phyloP scores from a whole-genome alignment of 1,140 invertebrate genomes.

The Drosophila subobscura region DNA sequence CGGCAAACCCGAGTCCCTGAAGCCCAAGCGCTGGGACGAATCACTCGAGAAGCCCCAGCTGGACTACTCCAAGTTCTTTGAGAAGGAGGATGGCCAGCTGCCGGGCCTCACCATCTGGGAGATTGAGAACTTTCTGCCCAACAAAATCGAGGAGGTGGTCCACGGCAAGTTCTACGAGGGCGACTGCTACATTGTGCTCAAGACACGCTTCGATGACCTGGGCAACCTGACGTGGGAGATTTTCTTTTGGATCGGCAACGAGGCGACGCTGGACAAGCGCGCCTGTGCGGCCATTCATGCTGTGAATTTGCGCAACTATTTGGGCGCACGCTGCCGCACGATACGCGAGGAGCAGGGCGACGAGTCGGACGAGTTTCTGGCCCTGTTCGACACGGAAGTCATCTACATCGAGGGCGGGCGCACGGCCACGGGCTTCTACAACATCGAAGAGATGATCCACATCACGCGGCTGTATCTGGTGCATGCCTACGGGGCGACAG shows the following conservation, averaged over 20 bases:
- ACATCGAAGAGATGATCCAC: conserved; percentile 96
- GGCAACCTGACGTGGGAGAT: conserved; percentile 96
- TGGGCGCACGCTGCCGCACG: conserved; percentile 98
- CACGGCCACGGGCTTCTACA: conserved; percentile 98
- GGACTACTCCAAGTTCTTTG: conserved; percentile 99
- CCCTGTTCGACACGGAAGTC: conserved; percentile 95
- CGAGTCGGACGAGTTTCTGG: conserved; percentile 97
- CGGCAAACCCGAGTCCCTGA: conserved; percentile 82
- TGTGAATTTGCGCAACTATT: conserved; percentile 97
- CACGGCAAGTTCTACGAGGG: conserved; percentile 99
- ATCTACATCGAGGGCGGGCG: conserved; percentile 98
- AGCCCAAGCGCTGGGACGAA: conserved; percentile 96
- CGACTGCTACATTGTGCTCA: conserved; percentile 99
- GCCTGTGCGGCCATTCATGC: conserved; percentile 99
- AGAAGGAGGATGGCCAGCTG: conserved; percentile 97
- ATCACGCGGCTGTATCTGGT: conserved; percentile 94
- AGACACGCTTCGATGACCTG: conserved; percentile 94
- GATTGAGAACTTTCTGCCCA: conserved; percentile 99
- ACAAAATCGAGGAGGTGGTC: conserved; percentile 94
- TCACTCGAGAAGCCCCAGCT: conserved; percentile 96
- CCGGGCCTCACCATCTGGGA: conserved; percentile 97
- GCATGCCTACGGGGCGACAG: conserved; percentile 92
- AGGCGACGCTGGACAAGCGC: conserved; percentile 97
- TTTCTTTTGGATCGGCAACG: conserved; percentile 99
- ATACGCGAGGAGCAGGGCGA: conserved; percentile 97